phyloP scores from a whole-genome alignment of 2,797 vertebrate species.

The Diglossa cyanea region DNA sequence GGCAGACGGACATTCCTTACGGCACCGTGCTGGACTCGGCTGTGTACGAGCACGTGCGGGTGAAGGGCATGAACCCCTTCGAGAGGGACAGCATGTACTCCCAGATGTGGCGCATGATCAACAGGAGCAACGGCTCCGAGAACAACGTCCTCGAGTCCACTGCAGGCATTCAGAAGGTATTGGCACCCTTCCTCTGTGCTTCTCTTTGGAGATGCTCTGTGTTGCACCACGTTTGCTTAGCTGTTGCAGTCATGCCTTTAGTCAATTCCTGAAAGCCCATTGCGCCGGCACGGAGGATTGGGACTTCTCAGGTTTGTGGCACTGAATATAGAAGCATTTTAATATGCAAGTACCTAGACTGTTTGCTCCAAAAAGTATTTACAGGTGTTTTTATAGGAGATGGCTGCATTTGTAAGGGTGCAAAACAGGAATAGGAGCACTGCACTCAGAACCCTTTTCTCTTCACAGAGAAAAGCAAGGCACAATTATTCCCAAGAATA shows the following conservation, averaged over 20 bases:
- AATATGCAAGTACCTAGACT: not conserved
- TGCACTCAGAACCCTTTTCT: not conserved
- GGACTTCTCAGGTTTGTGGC: not conserved
- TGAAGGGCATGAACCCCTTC: conserved; percentile 96
- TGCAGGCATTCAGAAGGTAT: conserved; percentile 95
- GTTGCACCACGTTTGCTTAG: not conserved
- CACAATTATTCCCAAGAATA: not conserved
- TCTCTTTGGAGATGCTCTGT: not conserved
- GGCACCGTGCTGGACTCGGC: conserved; percentile 96
- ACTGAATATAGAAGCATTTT: not conserved
- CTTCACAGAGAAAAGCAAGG: not conserved
- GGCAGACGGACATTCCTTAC: conserved; percentile 95
- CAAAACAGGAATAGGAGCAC: not conserved
- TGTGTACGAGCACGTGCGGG: conserved; percentile 93
- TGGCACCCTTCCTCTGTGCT: not conserved
- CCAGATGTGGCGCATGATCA: conserved; percentile 99
- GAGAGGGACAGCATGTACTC: conserved; percentile 98
- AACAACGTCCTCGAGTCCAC: conserved; percentile 93
- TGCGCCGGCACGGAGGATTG: not conserved
- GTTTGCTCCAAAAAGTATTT: not conserved
- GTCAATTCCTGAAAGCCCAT: not conserved
- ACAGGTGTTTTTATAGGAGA: not conserved
- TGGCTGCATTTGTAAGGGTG: not conserved
- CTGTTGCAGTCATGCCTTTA: not conserved
- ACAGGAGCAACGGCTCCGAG: conserved; percentile 89